A percentile compares a stretch with the other conserved stretches of the same genome.
These are phyloP conservation scores for Aurelia aurita DNA, from an alignment of 30 jellyfish, hydroid and myxozoan species.

Conservation along the genomic window DNA sequence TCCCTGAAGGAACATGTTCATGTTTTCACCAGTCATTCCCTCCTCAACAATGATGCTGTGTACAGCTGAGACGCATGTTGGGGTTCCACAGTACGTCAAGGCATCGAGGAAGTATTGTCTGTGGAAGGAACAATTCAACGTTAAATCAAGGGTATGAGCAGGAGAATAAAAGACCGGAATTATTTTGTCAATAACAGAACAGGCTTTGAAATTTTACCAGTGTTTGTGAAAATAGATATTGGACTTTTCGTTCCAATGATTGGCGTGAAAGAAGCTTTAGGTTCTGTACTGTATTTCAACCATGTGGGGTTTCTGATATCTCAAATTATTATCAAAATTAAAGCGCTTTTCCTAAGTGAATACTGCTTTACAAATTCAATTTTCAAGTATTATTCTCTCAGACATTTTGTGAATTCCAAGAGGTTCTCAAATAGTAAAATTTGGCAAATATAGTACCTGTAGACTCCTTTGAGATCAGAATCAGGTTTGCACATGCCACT, in stretches of 20 bases:
- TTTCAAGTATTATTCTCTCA: background rate
- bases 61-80: constrained; percentile 96
- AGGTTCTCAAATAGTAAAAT: background rate
- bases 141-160: too few relatives aligned
- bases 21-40: constrained; percentile 88
- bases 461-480: constrained; percentile 73
- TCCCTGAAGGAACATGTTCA: constrained; percentile 97
- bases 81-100: constrained; percentile 96
- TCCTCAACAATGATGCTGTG: constrained; percentile 87
- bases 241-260: too few relatives aligned
- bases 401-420: background rate
- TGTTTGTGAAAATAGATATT: too few relatives aligned
- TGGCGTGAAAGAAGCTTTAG: too few relatives aligned
- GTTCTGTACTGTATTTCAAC: too few relatives aligned
- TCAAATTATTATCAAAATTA: too few relatives aligned
- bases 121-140: background rate
- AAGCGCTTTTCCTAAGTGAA: too few relatives aligned
- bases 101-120: constrained; percentile 99
- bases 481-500: constrained; percentile 75
- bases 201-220: too few relatives aligned
- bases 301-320: too few relatives aligned
- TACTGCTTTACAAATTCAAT: too few relatives aligned
- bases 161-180: too few relatives aligned
- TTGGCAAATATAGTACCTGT: constrained; percentile 72
- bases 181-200: too few relatives aligned